Base-by-base conservation (phyloP, 2,888 invertebrate species). In the Thumatha senex region DNA sequence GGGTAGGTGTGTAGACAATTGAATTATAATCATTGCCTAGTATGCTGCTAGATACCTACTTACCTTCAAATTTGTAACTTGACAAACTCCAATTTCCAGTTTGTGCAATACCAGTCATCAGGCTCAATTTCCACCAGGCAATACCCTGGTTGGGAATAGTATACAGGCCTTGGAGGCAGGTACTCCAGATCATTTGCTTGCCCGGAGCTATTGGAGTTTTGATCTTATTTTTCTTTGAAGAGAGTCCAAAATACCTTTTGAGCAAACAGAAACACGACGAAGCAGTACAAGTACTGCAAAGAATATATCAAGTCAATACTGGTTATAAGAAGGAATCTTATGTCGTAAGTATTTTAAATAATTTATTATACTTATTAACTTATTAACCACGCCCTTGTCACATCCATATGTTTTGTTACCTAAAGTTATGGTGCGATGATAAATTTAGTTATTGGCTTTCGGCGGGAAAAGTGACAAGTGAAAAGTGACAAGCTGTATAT, bases 171-270 rank as follows among this genome's bases (percentile, higher is more conserved):
- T 97, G 97, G 97, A 89, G 96, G 40, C 65, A 96, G 15, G 93
- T 96, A 45, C 80, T 96, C 36, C 91, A 95, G 10, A 63, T 94
- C 0, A 92, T 95, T 61, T 92, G 93, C 48, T 29, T 95, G 0
- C 94, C 96, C 0, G 93, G 94, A 41, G 67, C 94, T 0, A 34
- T 95, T 0, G 94, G 95, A 0, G 91, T 93, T 0, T 9, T 93
- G 0, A 87, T 92, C 29, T 82, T 94, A 13, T 67, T 90, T 0
- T 85, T 86, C 40, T 81, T 94, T 47, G 94, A 95, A 0, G 97
- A 97, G 75, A 96, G 95, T 61, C 96, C 97, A 0, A 96, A 96
- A 75, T 96, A 94, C 73, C 85, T 95, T 39, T 86, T 95, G 2
- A 93, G 94, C 35, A 94, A 93, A 61, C 93, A 93, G 0, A 84